These are phyloP conservation scores for Macropis europaea DNA, from an alignment of 2,888 invertebrate genomes.

Conservation along the genomic window DNA sequence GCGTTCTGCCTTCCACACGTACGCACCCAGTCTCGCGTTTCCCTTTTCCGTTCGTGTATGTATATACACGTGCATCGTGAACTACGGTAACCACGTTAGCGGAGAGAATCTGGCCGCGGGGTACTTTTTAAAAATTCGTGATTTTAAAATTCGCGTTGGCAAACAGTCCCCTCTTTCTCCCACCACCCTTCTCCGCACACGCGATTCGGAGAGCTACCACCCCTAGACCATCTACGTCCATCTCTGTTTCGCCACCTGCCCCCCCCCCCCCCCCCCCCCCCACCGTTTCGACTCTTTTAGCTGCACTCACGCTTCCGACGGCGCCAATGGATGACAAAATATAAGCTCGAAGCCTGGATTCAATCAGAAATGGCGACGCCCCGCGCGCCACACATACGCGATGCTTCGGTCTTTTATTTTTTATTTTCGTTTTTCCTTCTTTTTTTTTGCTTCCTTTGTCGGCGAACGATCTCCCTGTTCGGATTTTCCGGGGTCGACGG, in stretches of 20 bases:
- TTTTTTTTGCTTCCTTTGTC: constrained; percentile 57
- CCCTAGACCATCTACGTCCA: constrained; percentile 42
- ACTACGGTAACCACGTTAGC: constrained; percentile 67
- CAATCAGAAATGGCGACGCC: constrained; percentile 78
- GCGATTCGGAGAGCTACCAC: constrained; percentile 56
- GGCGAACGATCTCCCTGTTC: constrained; percentile 49
- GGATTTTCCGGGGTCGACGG: constrained; percentile 64
- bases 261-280: constrained; percentile 56
- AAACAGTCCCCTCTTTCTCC: constrained; percentile 64
- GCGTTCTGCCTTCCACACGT: not conserved
- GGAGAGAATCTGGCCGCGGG: constrained; percentile 66
- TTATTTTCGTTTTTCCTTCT: constrained; percentile 14
- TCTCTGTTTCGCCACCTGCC: constrained; percentile 45
- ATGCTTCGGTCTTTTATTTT: constrained; percentile 48
- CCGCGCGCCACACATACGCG: constrained; percentile 65
- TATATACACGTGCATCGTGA: constrained; percentile 46
- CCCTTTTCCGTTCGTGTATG: constrained; percentile 1
- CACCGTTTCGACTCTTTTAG: constrained; percentile 69
- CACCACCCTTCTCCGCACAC: constrained; percentile 2
- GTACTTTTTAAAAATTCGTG: constrained; percentile 74
- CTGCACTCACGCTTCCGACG: constrained; percentile 70
- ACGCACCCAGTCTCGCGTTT: not conserved
- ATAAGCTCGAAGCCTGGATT: constrained; percentile 77
- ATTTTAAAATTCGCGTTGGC: constrained; percentile 76
- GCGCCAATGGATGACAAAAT: constrained; percentile 77